These are phyloP conservation scores for Arrhopalites spinosus DNA, from an alignment of 2,888 invertebrate genomes.

Conservation along the genomic window DNA sequence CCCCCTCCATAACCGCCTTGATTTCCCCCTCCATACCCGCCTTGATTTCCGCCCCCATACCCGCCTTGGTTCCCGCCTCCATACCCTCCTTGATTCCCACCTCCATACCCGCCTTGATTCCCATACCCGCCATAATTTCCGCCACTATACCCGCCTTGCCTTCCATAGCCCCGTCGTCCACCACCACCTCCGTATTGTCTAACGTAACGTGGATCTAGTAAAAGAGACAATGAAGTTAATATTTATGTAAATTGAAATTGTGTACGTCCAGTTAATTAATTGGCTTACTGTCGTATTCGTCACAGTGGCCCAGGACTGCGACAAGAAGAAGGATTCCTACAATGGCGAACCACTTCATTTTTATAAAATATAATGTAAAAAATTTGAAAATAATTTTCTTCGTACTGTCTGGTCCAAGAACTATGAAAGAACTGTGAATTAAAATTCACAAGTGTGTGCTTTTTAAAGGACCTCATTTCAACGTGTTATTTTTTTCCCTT, in stretches of 20 bases:
- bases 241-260: background rate
- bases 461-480: constrained; percentile 31
- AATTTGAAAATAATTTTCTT: background rate
- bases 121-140: background rate
- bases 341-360: background rate
- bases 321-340: background rate
- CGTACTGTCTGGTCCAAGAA: background rate
- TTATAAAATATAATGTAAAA: background rate
- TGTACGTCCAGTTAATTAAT: background rate
- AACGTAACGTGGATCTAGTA: no score
- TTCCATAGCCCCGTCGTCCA: background rate
- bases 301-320: no score
- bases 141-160: background rate
- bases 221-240: background rate
- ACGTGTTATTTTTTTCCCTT: background rate
- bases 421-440: background rate
- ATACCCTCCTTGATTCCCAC: background rate
- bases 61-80: background rate
- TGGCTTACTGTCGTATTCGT: background rate
- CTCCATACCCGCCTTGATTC: constrained; percentile 10
- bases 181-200: no score
- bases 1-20: constrained; percentile 21
- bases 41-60: background rate
- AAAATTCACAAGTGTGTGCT: background rate
- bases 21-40: constrained; percentile 16